Conservation (phyloP, 2,113 vertebrate genomes). For the Pseudolaguvia tuberculata region DNA sequence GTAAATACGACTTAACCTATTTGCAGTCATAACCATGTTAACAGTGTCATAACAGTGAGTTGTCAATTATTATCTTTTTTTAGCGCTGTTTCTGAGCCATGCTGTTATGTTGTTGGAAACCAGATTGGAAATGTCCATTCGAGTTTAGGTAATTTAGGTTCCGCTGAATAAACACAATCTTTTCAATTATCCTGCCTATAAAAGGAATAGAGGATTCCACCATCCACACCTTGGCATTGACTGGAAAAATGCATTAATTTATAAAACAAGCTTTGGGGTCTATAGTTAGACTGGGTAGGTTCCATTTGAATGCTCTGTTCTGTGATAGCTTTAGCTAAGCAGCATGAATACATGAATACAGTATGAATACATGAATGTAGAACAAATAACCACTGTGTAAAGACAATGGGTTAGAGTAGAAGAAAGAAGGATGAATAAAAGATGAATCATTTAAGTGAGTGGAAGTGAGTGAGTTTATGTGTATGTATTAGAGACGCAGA, state of each 20-base stretch:
- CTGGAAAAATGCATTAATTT: not conserved
- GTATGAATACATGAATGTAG: not conserved
- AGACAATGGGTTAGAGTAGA: constrained; percentile 43
- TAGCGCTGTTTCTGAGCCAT: too few species aligned
- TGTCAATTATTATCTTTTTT: too few species aligned
- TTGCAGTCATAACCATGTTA: too few species aligned
- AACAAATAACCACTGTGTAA: constrained; percentile 49
- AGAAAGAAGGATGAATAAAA: constrained; percentile 34
- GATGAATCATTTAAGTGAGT: constrained; percentile 21
- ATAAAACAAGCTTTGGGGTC: not conserved
- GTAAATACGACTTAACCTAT: too few species aligned
- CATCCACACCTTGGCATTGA: not conserved
- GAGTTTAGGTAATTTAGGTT: too few species aligned
- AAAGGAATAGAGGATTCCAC: too few species aligned
- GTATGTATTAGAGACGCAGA: not conserved
- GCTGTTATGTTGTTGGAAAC: too few species aligned
- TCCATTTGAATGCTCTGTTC: not conserved
- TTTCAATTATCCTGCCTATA: too few species aligned
- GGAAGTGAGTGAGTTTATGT: not conserved
- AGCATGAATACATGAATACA: not conserved
- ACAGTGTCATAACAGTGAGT: too few species aligned
- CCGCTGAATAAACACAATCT: too few species aligned
- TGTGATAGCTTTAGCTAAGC: not conserved
- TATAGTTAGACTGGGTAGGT: not conserved
- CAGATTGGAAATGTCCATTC: too few species aligned